A percentile compares a stretch with the other conserved stretches of the same genome.
Evolutionary conservation across 2,113 vertebrate species (phyloP).

Genomic region (Passerina amoena): DNA sequence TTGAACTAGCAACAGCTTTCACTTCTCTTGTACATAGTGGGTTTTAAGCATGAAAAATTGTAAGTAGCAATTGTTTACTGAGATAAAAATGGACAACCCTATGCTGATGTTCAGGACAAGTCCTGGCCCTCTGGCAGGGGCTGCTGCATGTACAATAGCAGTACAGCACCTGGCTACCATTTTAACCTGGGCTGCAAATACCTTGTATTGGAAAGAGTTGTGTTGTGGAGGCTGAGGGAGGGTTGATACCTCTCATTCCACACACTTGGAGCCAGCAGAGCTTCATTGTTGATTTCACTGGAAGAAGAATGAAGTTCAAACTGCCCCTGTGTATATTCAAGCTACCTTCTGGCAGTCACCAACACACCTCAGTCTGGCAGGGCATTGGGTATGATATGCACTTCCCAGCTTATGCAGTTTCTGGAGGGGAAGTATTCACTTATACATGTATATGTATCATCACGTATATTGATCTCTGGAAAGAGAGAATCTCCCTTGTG

Average conservation of each 20-base stretch:
- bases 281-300: background rate
- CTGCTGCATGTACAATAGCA: background rate
- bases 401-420: background rate
- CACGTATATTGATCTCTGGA: background rate
- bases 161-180: background rate
- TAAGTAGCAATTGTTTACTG: background rate
- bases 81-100: background rate
- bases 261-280: background rate
- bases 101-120: background rate
- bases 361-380: background rate
- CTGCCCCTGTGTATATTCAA: background rate
- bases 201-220: background rate
- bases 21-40: background rate
- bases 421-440: background rate
- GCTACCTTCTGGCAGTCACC: background rate
- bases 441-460: accelerated
- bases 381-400: background rate
- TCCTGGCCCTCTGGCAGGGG: background rate
- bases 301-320: background rate
- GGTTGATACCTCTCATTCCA: accelerated
- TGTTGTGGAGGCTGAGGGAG: accelerated
- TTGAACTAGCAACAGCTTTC: background rate
- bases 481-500: background rate
- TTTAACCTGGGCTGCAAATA: background rate
- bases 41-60: background rate